A percentile compares a stretch with the other conserved stretches of the same genome.
phyloP scores from a whole-genome alignment of 2,888 invertebrate species.

The Latrodectus hesperus region DNA sequence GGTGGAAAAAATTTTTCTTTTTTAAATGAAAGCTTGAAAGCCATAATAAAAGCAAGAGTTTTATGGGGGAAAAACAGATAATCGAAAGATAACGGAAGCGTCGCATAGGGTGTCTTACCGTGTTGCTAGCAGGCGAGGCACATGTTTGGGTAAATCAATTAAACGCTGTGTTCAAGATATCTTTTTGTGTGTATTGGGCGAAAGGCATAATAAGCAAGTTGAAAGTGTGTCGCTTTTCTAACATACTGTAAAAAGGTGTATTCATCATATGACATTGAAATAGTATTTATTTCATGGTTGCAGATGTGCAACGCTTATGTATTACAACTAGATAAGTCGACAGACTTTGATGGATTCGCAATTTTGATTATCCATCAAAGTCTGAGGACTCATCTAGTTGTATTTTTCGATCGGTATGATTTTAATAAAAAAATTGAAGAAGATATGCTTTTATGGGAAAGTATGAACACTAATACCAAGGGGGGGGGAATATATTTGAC shows the following conservation, averaged over 20 bases:
- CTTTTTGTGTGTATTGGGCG: not conserved
- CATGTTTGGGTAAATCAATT: slow-evolving; percentile 4
- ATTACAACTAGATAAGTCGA: slow-evolving; percentile 20
- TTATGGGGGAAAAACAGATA: not conserved
- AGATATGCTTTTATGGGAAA: too few species aligned
- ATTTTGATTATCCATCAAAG: not conserved
- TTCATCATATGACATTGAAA: not conserved
- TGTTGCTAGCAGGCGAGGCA: slow-evolving; percentile 4
- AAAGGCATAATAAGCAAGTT: not conserved
- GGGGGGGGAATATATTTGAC: too few species aligned
- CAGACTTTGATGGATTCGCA: slow-evolving; percentile 14
- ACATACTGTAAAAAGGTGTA: not conserved
- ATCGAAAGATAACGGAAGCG: slow-evolving; percentile 12
- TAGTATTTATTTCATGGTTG: slow-evolving; percentile 8
- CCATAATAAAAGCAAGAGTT: not conserved
- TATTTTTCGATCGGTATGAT: too few species aligned
- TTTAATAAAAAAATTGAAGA: too few species aligned
- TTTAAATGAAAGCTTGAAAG: not conserved
- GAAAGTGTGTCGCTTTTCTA: not conserved
- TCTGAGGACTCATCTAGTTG: too few species aligned
- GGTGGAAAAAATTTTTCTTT: not conserved
- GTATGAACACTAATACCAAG: too few species aligned
- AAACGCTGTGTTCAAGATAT: slow-evolving; percentile 10
- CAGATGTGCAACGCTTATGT: slow-evolving; percentile 2
- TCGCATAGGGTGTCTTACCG: slow-evolving; percentile 1